These are phyloP conservation scores for Azorinus chamasolen DNA, from an alignment of 2,888 invertebrate genomes.

Conservation along the genomic window DNA sequence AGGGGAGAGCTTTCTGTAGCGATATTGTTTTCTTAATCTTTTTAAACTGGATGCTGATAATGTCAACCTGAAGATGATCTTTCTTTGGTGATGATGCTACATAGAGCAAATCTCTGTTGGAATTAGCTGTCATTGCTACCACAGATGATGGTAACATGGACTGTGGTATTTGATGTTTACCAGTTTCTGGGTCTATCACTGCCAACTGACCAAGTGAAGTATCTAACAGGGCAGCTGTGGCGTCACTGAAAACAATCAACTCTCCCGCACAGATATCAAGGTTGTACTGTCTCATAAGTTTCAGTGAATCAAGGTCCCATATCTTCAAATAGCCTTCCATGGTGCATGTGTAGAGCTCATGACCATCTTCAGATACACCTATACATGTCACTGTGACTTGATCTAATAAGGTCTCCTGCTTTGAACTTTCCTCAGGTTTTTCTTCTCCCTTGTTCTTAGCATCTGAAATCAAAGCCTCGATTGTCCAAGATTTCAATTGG, in stretches of 20 bases:
- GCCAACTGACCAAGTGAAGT: conserved; percentile 46
- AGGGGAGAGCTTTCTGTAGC: conserved; percentile 67
- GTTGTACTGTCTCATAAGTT: conserved; percentile 45
- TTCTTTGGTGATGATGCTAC: conserved; percentile 62
- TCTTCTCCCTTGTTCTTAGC: conserved; percentile 3
- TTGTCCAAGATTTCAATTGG: conserved; percentile 67
- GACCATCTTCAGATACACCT: conserved; percentile 47
- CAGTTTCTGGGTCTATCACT: conserved; percentile 53
- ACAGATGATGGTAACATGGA: conserved; percentile 58
- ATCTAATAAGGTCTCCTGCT: conserved; percentile 18
- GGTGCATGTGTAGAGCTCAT: conserved; percentile 58
- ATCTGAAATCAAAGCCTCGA: conserved; percentile 50
- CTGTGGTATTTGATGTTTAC: conserved; percentile 43
- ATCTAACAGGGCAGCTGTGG: conserved; percentile 62
- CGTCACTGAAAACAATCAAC: conserved; percentile 48
- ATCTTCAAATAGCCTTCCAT: conserved; percentile 54
- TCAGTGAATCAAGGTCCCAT: conserved; percentile 54
- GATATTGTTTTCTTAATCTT: conserved; percentile 64
- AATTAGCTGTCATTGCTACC: conserved; percentile 57
- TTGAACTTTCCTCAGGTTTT: neutral
- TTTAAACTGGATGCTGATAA: conserved; percentile 63
- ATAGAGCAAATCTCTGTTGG: conserved; percentile 54
- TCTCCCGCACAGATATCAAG: conserved; percentile 56
- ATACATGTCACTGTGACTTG: conserved; percentile 52
- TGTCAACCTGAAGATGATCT: conserved; percentile 53